These are phyloP conservation scores for Yponomeuta evonymella DNA, from an alignment of 2,888 invertebrate genomes.

Conservation along the genomic window DNA sequence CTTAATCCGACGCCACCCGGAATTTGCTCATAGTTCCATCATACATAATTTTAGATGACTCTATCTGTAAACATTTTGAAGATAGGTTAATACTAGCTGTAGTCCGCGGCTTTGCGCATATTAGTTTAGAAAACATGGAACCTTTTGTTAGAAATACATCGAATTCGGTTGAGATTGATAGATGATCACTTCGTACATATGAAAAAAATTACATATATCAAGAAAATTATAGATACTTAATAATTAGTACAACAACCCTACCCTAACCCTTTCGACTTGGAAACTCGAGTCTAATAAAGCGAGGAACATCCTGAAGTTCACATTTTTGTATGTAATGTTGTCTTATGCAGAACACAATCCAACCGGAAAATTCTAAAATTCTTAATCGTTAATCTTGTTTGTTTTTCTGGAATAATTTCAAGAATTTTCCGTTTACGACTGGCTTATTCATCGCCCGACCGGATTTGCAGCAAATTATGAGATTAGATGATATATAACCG, in stretches of 20 bases:
- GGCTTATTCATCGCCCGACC: neutral
- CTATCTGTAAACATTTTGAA: neutral
- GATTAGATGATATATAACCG: neutral
- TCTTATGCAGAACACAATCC: neutral
- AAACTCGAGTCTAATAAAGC: too few species aligned
- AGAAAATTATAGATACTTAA: too few species aligned
- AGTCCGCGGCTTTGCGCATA: neutral
- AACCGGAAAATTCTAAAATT: neutral
- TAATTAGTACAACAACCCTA: too few species aligned
- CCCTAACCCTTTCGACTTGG: too few species aligned
- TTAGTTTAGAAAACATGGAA: too few species aligned
- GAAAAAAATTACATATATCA: too few species aligned
- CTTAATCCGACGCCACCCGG: too few species aligned
- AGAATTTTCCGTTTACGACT: neutral
- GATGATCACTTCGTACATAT: too few species aligned
- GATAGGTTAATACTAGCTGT: neutral
- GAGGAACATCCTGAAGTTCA: too few species aligned
- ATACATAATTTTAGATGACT: neutral
- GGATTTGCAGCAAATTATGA: neutral
- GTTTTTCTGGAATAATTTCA: neutral
- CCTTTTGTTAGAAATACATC: too few species aligned
- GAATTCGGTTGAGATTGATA: too few species aligned
- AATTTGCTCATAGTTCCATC: neutral
- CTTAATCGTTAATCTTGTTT: neutral
- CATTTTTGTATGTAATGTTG: too few species aligned